phyloP scores from a whole-genome alignment of 2,888 invertebrate genomes.

The Caenorhabditis sp. region DNA sequence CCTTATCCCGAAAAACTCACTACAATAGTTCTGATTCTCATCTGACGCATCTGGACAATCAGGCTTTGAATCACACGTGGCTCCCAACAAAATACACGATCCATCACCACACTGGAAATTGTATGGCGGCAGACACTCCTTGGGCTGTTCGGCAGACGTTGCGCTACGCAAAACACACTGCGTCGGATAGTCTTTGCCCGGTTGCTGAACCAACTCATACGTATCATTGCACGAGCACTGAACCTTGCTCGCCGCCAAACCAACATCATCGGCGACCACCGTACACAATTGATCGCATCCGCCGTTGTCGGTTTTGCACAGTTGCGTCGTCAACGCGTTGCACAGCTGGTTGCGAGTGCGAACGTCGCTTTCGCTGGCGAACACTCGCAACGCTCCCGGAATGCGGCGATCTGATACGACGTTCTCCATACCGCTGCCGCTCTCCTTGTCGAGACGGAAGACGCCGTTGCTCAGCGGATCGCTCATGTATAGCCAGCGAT shows the following conservation, averaged over 20 bases:
- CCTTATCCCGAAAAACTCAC: slow-evolving; percentile 24
- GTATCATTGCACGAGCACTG: slow-evolving; percentile 90
- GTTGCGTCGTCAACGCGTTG: slow-evolving; percentile 75
- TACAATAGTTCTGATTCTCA: slow-evolving; percentile 81
- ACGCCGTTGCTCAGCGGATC: slow-evolving; percentile 78
- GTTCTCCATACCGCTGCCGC: slow-evolving; percentile 77
- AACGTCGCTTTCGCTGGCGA: slow-evolving; percentile 65
- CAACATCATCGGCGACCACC: slow-evolving; percentile 53
- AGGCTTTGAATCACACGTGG: slow-evolving; percentile 82
- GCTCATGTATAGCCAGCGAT: slow-evolving; percentile 69
- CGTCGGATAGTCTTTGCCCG: slow-evolving; percentile 63
- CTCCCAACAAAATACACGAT: slow-evolving; percentile 85
- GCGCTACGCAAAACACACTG: slow-evolving; percentile 62
- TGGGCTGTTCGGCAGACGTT: slow-evolving; percentile 20
- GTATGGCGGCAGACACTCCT: slow-evolving; percentile 66
- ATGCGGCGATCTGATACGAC: slow-evolving; percentile 87
- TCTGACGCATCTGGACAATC: slow-evolving; percentile 94
- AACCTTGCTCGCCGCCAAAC: slow-evolving; percentile 73
- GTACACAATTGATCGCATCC: slow-evolving; percentile 80
- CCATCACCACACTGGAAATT: slow-evolving; percentile 69
- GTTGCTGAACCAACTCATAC: slow-evolving; percentile 83
- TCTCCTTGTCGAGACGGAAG: slow-evolving; percentile 87
- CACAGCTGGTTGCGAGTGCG: slow-evolving; percentile 64
- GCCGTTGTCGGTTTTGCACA: slow-evolving; percentile 86
- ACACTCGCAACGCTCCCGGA: slow-evolving; percentile 68